phyloP scores from a whole-genome alignment of 1,140 invertebrate genomes.

The Popillia japonica region DNA sequence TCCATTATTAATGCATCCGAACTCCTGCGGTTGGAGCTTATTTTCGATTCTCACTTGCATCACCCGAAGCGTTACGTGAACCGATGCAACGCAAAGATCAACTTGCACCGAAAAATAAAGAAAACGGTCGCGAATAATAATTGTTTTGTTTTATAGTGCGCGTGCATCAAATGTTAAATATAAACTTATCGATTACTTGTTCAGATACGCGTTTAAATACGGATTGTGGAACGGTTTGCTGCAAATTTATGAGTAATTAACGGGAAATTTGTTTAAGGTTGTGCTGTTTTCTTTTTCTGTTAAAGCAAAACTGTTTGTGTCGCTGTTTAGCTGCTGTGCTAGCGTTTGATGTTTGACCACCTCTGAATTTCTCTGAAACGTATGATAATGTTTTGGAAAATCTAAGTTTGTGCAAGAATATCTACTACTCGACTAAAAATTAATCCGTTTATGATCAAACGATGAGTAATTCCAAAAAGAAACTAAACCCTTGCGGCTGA shows the following conservation, averaged over 20 bases:
- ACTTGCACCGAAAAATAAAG: slow-evolving; percentile 7
- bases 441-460: no score
- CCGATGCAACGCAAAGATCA: neutral
- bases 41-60: slow-evolving; percentile 25
- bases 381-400: no score
- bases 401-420: no score
- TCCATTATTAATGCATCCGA: slow-evolving; percentile 14
- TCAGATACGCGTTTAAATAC: neutral
- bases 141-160: neutral
- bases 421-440: no score
- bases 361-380: no score
- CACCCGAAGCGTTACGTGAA: slow-evolving; percentile 8
- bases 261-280: neutral
- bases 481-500: no score
- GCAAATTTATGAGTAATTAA: neutral
- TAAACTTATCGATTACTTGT: neutral
- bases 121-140: slow-evolving; percentile 1
- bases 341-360: no score
- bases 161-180: neutral
- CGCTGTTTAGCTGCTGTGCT: no score
- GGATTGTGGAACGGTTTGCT: neutral
- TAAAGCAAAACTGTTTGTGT: no score
- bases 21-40: neutral
- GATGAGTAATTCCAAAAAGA: no score
- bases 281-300: no score